Base-by-base conservation (phyloP, 2,113 vertebrate genomes). In the Oreochromis aureus region DNA sequence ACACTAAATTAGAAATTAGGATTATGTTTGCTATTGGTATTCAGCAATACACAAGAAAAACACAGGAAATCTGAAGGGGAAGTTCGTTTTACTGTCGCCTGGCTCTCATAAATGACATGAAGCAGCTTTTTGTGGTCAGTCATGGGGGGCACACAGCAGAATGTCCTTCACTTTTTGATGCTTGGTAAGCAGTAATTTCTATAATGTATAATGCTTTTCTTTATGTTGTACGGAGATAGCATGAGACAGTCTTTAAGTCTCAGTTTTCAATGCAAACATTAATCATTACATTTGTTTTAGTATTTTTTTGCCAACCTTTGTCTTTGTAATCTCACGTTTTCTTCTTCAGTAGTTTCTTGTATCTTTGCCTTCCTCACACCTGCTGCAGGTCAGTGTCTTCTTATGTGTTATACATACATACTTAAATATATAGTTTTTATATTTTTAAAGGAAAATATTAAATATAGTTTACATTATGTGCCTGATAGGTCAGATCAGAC, bases 101-200 rank as follows among this genome's bases (percentile, higher is more conserved):
- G 39, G 13, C 39, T 46, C 39, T 73, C 22, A 73, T 46, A 73
- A 46, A 46, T 73, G 13, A 18, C 39, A 46, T 2, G 3, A 73
- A 27, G 22, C 69, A 73, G 13, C 8, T 73, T 41, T 44, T 71
- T 27, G 22, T 46, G 8, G 69, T 73, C 69, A 46, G 69, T 73
- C 69, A 73, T 46, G 69, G 69, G 22, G 24, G 69, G 5, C 39
- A 10, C 8, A 3, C 69, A 27, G 8, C 22, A 73, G 13, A 18
- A 46, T 0, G 1, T 10, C 0, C 69, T 73, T 73, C 69, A 5
- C 13, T 73, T 46, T 73, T 1, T 44, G 69, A 6, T 44, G 22
- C 39, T 73, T 46, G 69, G 69, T 46, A 73, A 73, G 69, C 22
- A 27, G 0, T 27, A 4, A 27, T 16, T 73, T 27, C 39, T 0